Evolutionary conservation across 1,140 invertebrate genomes (phyloP).

Genomic region (Brachionus rotundiformis): DNA sequence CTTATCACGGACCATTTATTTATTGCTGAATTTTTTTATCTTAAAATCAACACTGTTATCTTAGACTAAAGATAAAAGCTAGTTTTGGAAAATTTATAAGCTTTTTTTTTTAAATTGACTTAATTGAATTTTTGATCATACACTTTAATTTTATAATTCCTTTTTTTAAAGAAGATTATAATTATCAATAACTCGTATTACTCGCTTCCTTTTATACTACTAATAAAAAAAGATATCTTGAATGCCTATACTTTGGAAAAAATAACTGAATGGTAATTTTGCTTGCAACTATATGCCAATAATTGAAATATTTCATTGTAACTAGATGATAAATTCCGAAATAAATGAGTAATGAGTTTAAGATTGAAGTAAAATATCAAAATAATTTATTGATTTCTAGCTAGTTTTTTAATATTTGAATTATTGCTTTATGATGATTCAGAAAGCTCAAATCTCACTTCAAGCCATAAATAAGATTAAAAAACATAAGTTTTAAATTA

Average conservation of each 20-base stretch:
- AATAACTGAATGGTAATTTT: neutral
- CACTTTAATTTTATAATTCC: neutral
- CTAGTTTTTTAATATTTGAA: conserved; percentile 13
- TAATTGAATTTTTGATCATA: neutral
- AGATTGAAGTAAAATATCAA: conserved; percentile 20
- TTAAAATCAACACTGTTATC: neutral
- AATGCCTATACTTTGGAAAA: neutral
- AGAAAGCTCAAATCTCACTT: conserved; percentile 3
- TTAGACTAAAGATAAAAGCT: neutral
- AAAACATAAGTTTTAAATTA: conserved; percentile 8
- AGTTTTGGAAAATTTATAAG: neutral
- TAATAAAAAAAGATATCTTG: neutral
- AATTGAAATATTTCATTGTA: neutral
- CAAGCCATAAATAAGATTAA: conserved; percentile 16
- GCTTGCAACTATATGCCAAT: neutral
- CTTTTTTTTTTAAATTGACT: neutral
- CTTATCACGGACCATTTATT: no score
- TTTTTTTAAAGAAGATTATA: neutral
- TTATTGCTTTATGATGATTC: conserved; percentile 8
- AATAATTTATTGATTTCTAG: conserved; percentile 21
- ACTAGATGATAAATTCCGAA: conserved; percentile 7
- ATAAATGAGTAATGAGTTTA: conserved; percentile 9
- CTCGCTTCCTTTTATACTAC: neutral
- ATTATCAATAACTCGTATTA: neutral
- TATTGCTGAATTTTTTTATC: neutral